These are phyloP conservation scores for Knipowitschia caucasica DNA, from an alignment of 2,797 vertebrate genomes.

Conservation along the genomic window DNA sequence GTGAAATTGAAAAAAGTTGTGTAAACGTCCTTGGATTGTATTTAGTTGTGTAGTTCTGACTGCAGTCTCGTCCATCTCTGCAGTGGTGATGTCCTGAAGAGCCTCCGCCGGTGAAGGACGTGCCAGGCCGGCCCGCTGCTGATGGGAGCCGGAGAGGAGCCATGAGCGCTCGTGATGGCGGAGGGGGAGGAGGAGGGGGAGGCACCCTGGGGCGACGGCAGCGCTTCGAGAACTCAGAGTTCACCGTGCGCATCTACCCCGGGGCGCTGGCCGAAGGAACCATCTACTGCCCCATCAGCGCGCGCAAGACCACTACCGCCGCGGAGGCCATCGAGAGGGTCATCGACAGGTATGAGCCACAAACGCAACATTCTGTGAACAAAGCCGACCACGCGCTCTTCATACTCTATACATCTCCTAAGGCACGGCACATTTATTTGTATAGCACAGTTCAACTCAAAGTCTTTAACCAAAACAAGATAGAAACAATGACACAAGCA, in stretches of 20 bases:
- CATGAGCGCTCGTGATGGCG: constrained; percentile 95
- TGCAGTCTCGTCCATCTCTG: constrained; percentile 1
- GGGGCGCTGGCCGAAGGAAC: constrained; percentile 91
- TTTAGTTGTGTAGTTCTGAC: constrained; percentile 12
- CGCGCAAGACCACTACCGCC: constrained; percentile 90
- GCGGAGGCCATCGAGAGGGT: constrained; percentile 95
- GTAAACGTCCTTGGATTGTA: too few relatives aligned
- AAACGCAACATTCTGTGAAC: too few relatives aligned
- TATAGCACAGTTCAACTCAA: too few relatives aligned
- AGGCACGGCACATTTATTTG: too few relatives aligned
- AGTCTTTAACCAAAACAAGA: too few relatives aligned
- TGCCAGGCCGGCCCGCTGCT: constrained; percentile 73
- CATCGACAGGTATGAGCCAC: too few relatives aligned
- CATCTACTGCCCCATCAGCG: constrained; percentile 93
- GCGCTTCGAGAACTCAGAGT: constrained; percentile 94
- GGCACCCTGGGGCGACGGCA: constrained; percentile 81
- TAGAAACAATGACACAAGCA: too few relatives aligned
- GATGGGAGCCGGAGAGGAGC: constrained; percentile 89
- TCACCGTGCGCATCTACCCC: constrained; percentile 91
- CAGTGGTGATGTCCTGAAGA: constrained; percentile 82
- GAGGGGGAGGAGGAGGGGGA: constrained; percentile 44
- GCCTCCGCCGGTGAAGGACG: constrained; percentile 63
- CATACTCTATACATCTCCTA: too few relatives aligned
- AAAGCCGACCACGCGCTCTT: too few relatives aligned
- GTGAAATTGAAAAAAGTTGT: too few relatives aligned